Base-by-base conservation (phyloP, 2,113 vertebrate genomes). In the Saccopteryx leptura region DNA sequence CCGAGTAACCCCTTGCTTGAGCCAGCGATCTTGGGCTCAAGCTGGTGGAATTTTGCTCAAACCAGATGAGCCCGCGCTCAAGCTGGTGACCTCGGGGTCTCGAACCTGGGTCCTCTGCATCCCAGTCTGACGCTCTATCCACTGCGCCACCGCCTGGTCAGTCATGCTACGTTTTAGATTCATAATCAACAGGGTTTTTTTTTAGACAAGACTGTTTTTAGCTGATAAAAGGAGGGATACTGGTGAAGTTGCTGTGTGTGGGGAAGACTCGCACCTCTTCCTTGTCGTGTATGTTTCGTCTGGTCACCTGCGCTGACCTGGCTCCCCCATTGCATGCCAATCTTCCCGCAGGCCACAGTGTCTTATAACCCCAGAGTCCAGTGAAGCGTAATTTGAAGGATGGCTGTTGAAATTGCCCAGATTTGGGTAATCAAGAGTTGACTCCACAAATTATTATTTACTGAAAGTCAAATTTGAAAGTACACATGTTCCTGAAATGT, bases 111-210 rank as follows among this genome's bases (percentile, higher is more conserved):
- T n/a, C n/a, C n/a, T n/a, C n/a, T n/a, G n/a, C n/a, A n/a, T n/a
- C n/a, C n/a, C n/a, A n/a, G n/a, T n/a, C n/a, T n/a, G n/a, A n/a
- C n/a, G n/a, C n/a, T n/a, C n/a, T n/a, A n/a, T n/a, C n/a, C n/a
- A n/a, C n/a, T n/a, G n/a, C n/a, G n/a, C n/a, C n/a, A n/a, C n/a
- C n/a, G n/a, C n/a, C n/a, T n/a, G n/a, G n/a, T n/a, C n/a, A n/a
- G n/a, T n/a, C n/a, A n/a, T 26, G 68, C 21, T 23, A 0, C 93
- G 69, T 96, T 71, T 88, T 52, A 91, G 66, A 69, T 84, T n/a
- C 84, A 46, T 13, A 63, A 75, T 21, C 65, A n/a, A 2, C 66
- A 19, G 66, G 11, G 23, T 18, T 83, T 88, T 18, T 83, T 88
- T 58, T 15, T 74, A 61, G 24, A 50, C 21, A 56, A 61, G 39